Evolutionary conservation across 2,797 vertebrate genomes (phyloP), one percentile per base, ranked within the genome.

Genomic region (Myotis pilosus): DNA sequence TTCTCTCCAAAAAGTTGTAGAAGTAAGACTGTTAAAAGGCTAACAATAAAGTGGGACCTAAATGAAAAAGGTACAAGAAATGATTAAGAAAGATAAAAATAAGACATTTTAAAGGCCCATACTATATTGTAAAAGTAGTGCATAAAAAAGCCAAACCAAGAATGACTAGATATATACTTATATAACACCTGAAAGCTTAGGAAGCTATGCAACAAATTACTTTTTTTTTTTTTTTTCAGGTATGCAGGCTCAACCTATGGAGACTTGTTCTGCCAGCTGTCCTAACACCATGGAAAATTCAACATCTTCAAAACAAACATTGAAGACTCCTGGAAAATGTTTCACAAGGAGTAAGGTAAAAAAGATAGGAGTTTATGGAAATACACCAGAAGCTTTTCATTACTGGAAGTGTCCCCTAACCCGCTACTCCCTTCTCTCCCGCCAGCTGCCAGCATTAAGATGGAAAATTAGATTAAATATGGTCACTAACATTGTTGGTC

Each of bases 321-420:
- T 96, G 49, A 96, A 97, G 93, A 98, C 97, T 78, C 49, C 96
- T 57, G 78, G 44, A 4, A 98, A 98, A 89, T 92, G 93, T 88
- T 98, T 98, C 96, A 98, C 97, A 91, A 98, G 98, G 96, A 98
- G 97, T 96, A 99, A 98, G 98, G 98, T 99, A 98, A 98, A 74
- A 80, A 68, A 79, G 80, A 87, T 6, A 9, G 38, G 81, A 82
- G 62, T 92, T 87, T 81, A 47, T n/a, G 55, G 78, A 96, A 96
- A 86, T 23, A 68, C 33, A 4, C 1, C 44, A 76, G 64, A 84
- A 47, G 23, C n/a, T 92, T 89, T 64, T 51, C 16, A 13, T 89
- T 95, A 41, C 44, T 78, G 44, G 88, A 85, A 47, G 30, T 64
- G 72, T 66, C 49, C 47, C 53, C 41, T 19, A 17, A 66, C 16